These are phyloP conservation scores for Steinernema hermaphroditum DNA, from an alignment of 2,888 invertebrate genomes.

Conservation along the genomic window DNA sequence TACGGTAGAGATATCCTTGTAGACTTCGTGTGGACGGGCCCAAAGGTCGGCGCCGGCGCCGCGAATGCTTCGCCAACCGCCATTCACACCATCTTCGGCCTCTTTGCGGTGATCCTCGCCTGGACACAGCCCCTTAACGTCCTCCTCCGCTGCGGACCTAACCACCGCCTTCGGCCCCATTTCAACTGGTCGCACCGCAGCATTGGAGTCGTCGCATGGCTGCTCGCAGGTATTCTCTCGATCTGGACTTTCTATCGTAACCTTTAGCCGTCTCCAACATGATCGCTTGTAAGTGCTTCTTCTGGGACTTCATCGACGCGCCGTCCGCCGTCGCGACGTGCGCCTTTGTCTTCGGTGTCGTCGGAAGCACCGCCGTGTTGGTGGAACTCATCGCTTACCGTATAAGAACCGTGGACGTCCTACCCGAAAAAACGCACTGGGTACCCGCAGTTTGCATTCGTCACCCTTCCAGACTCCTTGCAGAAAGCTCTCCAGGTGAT, in stretches of 20 bases:
- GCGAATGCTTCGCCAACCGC: not conserved
- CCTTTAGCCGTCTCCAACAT: not conserved
- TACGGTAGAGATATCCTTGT: too few species aligned
- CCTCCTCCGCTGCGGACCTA: too few species aligned
- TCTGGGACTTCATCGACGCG: not conserved
- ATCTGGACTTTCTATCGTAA: not conserved
- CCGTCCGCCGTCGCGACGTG: not conserved
- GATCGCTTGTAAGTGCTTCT: not conserved
- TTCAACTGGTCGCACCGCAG: not conserved
- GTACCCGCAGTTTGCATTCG: too few species aligned
- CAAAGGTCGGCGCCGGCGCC: not conserved
- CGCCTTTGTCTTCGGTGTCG: not conserved
- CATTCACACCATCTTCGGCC: not conserved
- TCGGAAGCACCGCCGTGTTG: not conserved
- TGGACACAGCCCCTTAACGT: not conserved
- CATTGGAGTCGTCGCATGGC: slow-evolving; percentile 53
- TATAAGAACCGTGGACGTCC: too few species aligned
- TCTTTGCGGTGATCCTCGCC: not conserved
- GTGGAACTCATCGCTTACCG: not conserved
- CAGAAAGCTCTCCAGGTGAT: too few species aligned
- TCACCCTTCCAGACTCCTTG: not conserved
- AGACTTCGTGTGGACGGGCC: not conserved
- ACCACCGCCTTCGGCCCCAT: not conserved
- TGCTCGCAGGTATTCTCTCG: slow-evolving; percentile 44
- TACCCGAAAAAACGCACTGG: not conserved